These are phyloP conservation scores for Hetaerina americana DNA, from an alignment of 1,140 invertebrate genomes.

Conservation along the genomic window DNA sequence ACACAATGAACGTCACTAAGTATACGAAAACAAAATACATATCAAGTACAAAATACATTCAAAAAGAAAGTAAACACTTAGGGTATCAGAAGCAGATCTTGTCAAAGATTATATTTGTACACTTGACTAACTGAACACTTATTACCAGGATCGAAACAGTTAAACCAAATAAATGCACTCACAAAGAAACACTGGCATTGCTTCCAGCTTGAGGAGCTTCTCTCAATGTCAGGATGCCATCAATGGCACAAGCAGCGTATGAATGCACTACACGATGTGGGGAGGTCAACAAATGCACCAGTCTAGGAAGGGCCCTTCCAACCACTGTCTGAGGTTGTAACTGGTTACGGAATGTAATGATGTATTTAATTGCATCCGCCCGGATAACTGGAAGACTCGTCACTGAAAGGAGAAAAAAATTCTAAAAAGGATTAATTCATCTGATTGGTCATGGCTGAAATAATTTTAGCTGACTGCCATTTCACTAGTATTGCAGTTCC, in stretches of 20 bases:
- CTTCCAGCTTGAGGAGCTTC: slow-evolving; percentile 40
- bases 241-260: slow-evolving; percentile 83
- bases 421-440: too few relatives aligned
- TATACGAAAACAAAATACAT: too few relatives aligned
- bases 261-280: slow-evolving; percentile 77
- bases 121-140: too few relatives aligned
- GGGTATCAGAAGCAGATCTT: too few relatives aligned
- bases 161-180: slow-evolving; percentile 10
- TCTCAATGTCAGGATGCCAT: slow-evolving; percentile 71
- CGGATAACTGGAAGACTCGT: slow-evolving; percentile 82
- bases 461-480: too few relatives aligned
- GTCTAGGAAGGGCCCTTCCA: slow-evolving; percentile 49
- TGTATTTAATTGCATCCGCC: slow-evolving; percentile 89
- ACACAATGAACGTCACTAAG: too few relatives aligned
- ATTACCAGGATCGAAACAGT: too few relatives aligned
- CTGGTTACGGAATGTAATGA: slow-evolving; percentile 88
- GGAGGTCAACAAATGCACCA: slow-evolving; percentile 62
- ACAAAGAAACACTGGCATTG: slow-evolving; percentile 10
- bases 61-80: too few relatives aligned
- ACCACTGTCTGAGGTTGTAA: slow-evolving; percentile 65
- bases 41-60: too few relatives aligned
- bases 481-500: too few relatives aligned
- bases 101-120: too few relatives aligned
- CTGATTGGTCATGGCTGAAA: too few relatives aligned
- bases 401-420: slow-evolving; percentile 41